Conservation (phyloP, 1,140 invertebrate genomes). For the Doryteuthis pealeii region DNA sequence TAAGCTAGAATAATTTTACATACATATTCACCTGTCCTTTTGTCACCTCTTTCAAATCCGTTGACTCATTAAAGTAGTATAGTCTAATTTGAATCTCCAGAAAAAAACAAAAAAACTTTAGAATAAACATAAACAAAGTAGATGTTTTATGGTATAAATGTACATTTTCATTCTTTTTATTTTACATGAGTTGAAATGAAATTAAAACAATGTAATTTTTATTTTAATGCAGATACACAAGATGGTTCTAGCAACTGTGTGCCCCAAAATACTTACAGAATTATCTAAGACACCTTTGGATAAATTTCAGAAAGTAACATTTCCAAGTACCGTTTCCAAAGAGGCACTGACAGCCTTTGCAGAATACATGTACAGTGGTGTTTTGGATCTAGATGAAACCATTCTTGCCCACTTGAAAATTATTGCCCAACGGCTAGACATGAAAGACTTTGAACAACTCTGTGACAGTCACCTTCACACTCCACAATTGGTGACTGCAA, state of each 20-base stretch:
- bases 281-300: neutral
- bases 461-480: neutral
- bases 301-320: neutral
- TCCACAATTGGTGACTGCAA: no score
- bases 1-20: no score
- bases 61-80: no score
- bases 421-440: neutral
- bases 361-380: slow-evolving; percentile 1
- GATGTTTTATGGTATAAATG: no score
- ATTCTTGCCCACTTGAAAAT: neutral
- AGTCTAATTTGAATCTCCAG: no score
- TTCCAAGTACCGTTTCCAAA: neutral
- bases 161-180: no score
- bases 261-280: neutral
- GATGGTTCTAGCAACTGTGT: neutral
- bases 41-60: no score
- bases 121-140: no score
- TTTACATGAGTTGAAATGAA: no score
- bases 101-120: no score
- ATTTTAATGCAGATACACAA: neutral
- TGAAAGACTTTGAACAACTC: slow-evolving; percentile 5
- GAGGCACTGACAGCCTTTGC: neutral
- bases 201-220: no score
- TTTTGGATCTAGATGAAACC: neutral
- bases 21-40: no score